These are phyloP conservation scores for Mimas tiliae DNA, from an alignment of 2,888 invertebrate species.

Conservation along the genomic window DNA sequence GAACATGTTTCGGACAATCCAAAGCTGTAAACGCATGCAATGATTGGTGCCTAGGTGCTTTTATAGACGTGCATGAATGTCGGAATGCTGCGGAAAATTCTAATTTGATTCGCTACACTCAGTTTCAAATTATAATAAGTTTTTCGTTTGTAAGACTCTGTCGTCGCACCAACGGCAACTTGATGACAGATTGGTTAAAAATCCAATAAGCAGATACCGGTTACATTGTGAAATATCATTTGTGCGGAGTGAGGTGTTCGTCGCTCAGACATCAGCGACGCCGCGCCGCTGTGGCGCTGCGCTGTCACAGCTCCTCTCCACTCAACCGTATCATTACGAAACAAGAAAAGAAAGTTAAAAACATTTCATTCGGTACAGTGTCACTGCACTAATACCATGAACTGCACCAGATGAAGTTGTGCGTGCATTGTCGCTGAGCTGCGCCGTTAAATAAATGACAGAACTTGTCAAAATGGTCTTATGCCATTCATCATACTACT, in stretches of 20 bases:
- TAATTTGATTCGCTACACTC: constrained; percentile 8
- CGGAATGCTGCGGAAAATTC: constrained; percentile 6
- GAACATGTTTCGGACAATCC: no score
- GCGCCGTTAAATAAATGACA: neutral
- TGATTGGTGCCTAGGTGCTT: no score
- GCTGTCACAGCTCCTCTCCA: constrained; percentile 63
- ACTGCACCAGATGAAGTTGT: constrained; percentile 38
- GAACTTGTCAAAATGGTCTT: no score
- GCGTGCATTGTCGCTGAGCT: neutral
- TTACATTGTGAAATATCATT: constrained; percentile 34
- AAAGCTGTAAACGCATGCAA: no score
- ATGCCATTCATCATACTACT: neutral
- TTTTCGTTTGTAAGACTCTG: neutral
- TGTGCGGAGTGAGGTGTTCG: constrained; percentile 1
- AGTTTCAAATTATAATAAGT: neutral
- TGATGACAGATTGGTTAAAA: neutral
- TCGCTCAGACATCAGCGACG: constrained; percentile 27
- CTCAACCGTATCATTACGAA: constrained; percentile 75
- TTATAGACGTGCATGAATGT: neutral
- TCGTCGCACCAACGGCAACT: neutral
- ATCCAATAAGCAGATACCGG: neutral
- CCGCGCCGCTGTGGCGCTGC: constrained; percentile 45
- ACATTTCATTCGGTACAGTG: constrained; percentile 66
- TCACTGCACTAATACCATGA: constrained; percentile 57
- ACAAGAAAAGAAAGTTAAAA: constrained; percentile 77